A percentile compares a stretch with the other conserved stretches of the same genome.
These are phyloP conservation scores for Hetaerina titia DNA, from an alignment of 2,888 invertebrate genomes.

Conservation along the genomic window DNA sequence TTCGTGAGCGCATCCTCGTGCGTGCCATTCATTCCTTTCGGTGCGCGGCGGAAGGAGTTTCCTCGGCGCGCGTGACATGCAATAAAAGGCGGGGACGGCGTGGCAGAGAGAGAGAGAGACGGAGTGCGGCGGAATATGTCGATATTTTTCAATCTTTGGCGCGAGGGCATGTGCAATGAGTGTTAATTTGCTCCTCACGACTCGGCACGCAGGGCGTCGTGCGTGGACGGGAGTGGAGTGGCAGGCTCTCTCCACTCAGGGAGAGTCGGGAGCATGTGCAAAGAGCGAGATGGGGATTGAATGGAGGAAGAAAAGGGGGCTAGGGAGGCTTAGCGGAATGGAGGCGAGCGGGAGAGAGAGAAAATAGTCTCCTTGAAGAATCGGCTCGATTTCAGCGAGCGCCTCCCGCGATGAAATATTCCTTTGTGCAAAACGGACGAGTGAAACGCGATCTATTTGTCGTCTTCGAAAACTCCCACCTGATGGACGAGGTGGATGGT, in stretches of 20 bases:
- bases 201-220: not conserved
- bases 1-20: not conserved
- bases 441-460: slow-evolving; percentile 13
- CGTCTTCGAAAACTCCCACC: slow-evolving; percentile 5
- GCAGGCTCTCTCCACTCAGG: too few species aligned
- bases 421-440: slow-evolving; percentile 2
- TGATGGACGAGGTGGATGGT: slow-evolving; percentile 35
- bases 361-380: not conserved
- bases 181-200: slow-evolving; percentile 31
- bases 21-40: not conserved
- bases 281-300: not conserved
- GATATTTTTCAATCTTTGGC: slow-evolving; percentile 7
- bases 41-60: not conserved
- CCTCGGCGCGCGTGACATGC: not conserved
- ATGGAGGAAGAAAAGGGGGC: not conserved
- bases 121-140: not conserved
- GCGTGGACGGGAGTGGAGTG: too few species aligned
- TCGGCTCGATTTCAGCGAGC: slow-evolving; percentile 19
- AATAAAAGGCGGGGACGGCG: not conserved
- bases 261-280: not conserved
- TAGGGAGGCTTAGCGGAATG: not conserved
- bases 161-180: not conserved
- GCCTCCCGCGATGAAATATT: slow-evolving; percentile 14
- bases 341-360: not conserved
- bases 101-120: not conserved